Conservation (phyloP, 2,113 vertebrate species). For the Beaufortia kweichowensis region DNA sequence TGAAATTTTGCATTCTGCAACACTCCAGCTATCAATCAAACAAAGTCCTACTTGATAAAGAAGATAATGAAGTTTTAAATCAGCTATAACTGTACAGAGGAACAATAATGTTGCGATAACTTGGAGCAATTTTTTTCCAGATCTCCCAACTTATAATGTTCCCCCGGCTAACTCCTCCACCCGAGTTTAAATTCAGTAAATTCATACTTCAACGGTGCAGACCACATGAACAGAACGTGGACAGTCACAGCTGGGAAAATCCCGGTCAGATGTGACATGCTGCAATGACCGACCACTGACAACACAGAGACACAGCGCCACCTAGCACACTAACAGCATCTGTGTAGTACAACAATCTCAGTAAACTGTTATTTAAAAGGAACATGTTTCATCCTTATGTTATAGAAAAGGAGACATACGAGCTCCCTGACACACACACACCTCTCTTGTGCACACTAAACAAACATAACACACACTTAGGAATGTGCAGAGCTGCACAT, state of each 20-base stretch:
- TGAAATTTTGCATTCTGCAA: too few relatives aligned
- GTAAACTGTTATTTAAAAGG: too few relatives aligned
- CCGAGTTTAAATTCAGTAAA: background rate
- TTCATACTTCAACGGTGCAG: background rate
- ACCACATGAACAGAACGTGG: background rate
- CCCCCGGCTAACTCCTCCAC: too few relatives aligned
- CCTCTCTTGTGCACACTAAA: background rate
- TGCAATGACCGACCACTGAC: slow-evolving; percentile 4
- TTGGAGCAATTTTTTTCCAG: too few relatives aligned
- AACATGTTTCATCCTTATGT: background rate
- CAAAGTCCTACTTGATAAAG: too few relatives aligned
- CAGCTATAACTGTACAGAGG: too few relatives aligned
- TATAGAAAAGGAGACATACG: background rate
- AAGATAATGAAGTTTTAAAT: too few relatives aligned
- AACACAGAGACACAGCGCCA: slow-evolving; percentile 31
- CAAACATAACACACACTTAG: background rate
- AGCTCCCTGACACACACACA: background rate
- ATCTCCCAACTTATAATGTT: too few relatives aligned
- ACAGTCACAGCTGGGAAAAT: background rate
- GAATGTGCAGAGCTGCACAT: slow-evolving; percentile 38
- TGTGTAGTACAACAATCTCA: background rate
- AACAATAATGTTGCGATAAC: too few relatives aligned
- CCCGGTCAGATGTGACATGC: background rate
- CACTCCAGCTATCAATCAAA: too few relatives aligned
- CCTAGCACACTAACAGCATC: slow-evolving; percentile 19